These are phyloP conservation scores for Cancer borealis DNA, from an alignment of 2,888 invertebrate genomes.

Conservation along the genomic window DNA sequence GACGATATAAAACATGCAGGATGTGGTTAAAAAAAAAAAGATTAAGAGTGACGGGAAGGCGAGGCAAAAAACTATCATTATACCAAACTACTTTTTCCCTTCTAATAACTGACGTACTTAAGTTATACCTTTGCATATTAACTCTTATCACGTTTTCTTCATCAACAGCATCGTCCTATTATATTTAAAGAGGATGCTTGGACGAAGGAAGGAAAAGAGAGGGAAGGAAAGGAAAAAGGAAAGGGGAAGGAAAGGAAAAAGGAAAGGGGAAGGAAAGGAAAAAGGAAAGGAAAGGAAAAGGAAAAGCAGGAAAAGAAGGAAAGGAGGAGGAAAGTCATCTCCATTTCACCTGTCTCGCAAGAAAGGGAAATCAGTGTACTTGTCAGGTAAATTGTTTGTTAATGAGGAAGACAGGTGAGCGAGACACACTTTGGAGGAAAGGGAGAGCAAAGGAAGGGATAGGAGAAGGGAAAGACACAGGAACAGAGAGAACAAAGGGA, in stretches of 20 bases:
- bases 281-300: not conserved
- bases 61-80: not conserved
- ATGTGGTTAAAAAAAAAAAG: not conserved
- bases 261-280: not conserved
- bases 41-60: not conserved
- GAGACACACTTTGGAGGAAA: not conserved
- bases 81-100: not conserved
- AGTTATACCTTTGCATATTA: not conserved
- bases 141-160: not conserved
- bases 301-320: not conserved
- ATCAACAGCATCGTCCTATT: not conserved
- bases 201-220: not conserved
- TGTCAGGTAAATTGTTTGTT: constrained; percentile 25
- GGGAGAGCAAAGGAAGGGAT: not conserved
- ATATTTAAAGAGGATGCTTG: not conserved
- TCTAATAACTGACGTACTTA: not conserved
- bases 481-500: not conserved
- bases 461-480: not conserved
- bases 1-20: not conserved
- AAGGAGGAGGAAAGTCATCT: not conserved
- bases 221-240: not conserved
- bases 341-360: not conserved
- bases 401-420: not conserved
- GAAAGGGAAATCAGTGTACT: not conserved
- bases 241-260: not conserved